Conservation (phyloP, 2,888 invertebrate genomes). For the Lutraria lutraria region DNA sequence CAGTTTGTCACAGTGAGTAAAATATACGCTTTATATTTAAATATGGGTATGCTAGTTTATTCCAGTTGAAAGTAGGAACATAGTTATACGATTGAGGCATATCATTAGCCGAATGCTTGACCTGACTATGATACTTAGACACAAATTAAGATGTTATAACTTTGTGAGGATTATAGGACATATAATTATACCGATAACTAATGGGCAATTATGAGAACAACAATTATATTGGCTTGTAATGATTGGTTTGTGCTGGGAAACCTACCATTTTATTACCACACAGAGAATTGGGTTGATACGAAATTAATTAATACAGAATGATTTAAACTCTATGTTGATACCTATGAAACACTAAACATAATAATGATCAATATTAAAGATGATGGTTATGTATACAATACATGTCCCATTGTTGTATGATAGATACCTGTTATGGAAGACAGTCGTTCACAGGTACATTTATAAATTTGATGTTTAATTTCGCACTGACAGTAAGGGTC, state of each 20-base stretch:
- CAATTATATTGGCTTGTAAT: not conserved
- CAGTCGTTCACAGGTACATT: too few species aligned
- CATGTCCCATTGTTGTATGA: too few species aligned
- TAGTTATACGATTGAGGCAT: too few species aligned
- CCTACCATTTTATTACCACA: not conserved
- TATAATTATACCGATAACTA: not conserved
- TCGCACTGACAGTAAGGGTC: too few species aligned
- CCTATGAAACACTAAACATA: not conserved
- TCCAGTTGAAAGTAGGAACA: too few species aligned
- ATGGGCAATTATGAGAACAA: not conserved
- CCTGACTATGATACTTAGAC: not conserved
- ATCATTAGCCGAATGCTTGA: not conserved
- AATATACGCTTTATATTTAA: not conserved
- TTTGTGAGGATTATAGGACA: not conserved
- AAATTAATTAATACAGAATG: not conserved
- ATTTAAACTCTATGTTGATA: not conserved
- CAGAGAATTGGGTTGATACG: not conserved
- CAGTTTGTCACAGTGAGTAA: constrained; percentile 33
- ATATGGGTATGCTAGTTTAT: not conserved
- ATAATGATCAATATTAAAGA: too few species aligned
- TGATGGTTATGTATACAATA: too few species aligned
- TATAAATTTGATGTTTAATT: too few species aligned
- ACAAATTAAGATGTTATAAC: not conserved
- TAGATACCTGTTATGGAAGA: too few species aligned
- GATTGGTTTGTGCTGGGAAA: not conserved